phyloP scores from a whole-genome alignment of 2,888 invertebrate species.

The Morpho deidamia region DNA sequence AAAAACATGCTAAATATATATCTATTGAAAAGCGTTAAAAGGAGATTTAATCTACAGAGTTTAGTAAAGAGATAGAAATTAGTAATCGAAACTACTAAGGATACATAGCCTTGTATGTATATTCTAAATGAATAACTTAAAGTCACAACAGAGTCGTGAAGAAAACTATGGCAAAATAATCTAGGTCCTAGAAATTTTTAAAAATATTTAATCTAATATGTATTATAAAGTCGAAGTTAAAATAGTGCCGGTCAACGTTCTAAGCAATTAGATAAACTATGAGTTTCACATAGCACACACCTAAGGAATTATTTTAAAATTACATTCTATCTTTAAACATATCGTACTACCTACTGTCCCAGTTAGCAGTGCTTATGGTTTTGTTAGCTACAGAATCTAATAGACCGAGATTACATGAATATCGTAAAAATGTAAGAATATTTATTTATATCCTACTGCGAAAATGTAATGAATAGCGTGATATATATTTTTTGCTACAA shows the following conservation, averaged over 20 bases:
- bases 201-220: background rate
- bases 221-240: constrained; percentile 7
- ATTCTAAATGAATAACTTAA: background rate
- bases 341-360: background rate
- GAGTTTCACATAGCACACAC: constrained; percentile 2
- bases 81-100: background rate
- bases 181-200: background rate
- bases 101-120: background rate
- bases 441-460: too few species aligned
- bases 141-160: background rate
- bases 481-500: too few species aligned
- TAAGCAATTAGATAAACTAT: constrained; percentile 7
- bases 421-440: too few species aligned
- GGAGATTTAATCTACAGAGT: background rate
- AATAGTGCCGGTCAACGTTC: constrained; percentile 11
- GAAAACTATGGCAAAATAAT: background rate
- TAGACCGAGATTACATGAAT: too few species aligned
- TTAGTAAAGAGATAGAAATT: background rate
- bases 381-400: too few species aligned
- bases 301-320: background rate
- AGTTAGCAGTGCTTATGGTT: too few species aligned
- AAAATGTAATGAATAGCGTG: too few species aligned
- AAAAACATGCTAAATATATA: background rate
- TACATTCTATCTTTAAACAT: background rate
- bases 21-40: background rate